phyloP scores from a whole-genome alignment of 2,888 invertebrate species.

The Apodemia mormo region DNA sequence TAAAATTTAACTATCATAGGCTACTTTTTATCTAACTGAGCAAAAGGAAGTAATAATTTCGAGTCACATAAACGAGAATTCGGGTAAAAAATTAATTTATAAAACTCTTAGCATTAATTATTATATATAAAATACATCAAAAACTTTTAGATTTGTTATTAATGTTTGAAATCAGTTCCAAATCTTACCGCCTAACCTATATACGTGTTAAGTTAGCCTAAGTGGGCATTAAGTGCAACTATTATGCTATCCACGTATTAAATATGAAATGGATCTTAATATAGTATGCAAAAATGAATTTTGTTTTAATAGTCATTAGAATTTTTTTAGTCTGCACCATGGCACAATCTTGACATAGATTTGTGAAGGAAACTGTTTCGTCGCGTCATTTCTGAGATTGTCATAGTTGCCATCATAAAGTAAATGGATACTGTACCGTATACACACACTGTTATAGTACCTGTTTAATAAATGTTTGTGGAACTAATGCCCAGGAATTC shows the following conservation, averaged over 20 bases:
- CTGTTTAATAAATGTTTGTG: too few relatives aligned
- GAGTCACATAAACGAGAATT: too few relatives aligned
- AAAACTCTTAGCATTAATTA: too few relatives aligned
- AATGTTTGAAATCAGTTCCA: constrained; percentile 34
- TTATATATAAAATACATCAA: background rate
- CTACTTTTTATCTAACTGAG: too few relatives aligned
- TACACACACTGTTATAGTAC: background rate
- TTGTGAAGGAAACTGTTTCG: constrained; percentile 57
- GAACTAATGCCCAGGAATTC: too few relatives aligned
- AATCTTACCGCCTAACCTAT: constrained; percentile 57
- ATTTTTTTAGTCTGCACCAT: constrained; percentile 22
- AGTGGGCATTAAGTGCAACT: constrained; percentile 20
- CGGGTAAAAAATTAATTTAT: too few relatives aligned
- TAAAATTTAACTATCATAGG: too few relatives aligned
- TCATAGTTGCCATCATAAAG: constrained; percentile 9
- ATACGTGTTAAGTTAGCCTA: constrained; percentile 51
- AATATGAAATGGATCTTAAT: constrained; percentile 28
- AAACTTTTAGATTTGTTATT: background rate
- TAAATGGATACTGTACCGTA: background rate
- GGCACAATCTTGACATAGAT: constrained; percentile 66
- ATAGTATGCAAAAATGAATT: constrained; percentile 40
- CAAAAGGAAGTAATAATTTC: too few relatives aligned
- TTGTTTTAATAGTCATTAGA: constrained; percentile 36
- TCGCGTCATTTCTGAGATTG: constrained; percentile 51
- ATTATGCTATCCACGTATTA: constrained; percentile 44